Conservation (phyloP, 2,888 invertebrate genomes). For the Lasioglossum leucozonium region DNA sequence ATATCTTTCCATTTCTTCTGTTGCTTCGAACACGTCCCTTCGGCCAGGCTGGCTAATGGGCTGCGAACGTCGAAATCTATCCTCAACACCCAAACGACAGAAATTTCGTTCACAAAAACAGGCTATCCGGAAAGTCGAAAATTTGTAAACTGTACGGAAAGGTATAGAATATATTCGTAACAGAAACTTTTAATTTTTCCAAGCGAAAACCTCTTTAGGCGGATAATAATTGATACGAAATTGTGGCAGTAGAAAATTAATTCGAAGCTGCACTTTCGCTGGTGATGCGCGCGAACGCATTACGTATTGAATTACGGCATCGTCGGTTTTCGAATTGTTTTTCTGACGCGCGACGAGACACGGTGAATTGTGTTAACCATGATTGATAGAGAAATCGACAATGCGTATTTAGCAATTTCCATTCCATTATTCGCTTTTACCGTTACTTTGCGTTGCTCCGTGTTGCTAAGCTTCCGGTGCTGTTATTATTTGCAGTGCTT, state of each 20-base stretch:
- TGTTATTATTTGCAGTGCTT: conserved; percentile 7
- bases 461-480: background rate
- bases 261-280: background rate
- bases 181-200: no score
- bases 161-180: no score
- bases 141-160: background rate
- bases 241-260: background rate
- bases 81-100: background rate
- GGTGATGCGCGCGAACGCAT: background rate
- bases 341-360: background rate
- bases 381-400: conserved; percentile 18
- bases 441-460: background rate
- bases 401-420: conserved; percentile 24
- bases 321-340: conserved; percentile 8
- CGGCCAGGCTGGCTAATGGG: background rate
- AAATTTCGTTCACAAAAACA: background rate
- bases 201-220: no score
- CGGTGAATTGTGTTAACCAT: background rate
- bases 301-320: background rate
- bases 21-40: conserved; percentile 4
- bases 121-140: no score
- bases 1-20: conserved; percentile 58
- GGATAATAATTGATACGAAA: background rate
- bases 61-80: background rate
- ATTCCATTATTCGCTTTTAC: conserved; percentile 12